Evolutionary conservation across 2,888 invertebrate genomes (phyloP), one percentile per base, ranked within the genome.

Genomic region (Unio pictorum): DNA sequence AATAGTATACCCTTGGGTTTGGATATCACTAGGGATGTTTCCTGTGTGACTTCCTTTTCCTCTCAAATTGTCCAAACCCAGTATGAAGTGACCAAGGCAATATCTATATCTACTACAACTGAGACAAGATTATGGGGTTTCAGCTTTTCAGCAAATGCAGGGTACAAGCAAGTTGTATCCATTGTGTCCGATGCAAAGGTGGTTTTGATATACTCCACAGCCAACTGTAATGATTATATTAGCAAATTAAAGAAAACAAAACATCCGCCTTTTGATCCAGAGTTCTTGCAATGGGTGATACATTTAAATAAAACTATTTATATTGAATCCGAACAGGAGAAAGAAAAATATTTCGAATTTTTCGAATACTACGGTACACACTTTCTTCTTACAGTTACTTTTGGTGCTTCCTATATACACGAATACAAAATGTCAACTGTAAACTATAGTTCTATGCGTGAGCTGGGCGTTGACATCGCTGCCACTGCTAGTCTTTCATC

Each of bases 321-420:
- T 4, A 56, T 34, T 45, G 18, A 56, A n/a, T 34, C 34, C 8
- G 34, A 34, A 34, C 34, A 34, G 34, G 34, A 34, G 7, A 34
- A 34, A 34, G 8, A 6, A 7, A 66, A 34, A 17, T 72, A 66
- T 58, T 59, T 67, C 6, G 59, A 66, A 23, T 72, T 72, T 58
- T 72, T 72, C 58, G 59, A 71, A 23, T 66, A 45, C 2, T 76
- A 66, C 26, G 76, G 76, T 4, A 75, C 74, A 18, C 72, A 75
- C 61, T 75, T 66, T 69, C 65, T 69, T 4, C 57, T 54, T 34
- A 67, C 65, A 28, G 57, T 69, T 4, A 68, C 63, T 17, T 76
- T 73, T 66, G 73, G 76, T 20, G 76, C 76, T 1, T 63, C 66
- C 28, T 76, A 64, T 55, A 72, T 69, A 17, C 66, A 69, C 45